Evolutionary conservation across 2,888 invertebrate genomes (phyloP).

Genomic region (Sclerodermus sp.): DNA sequence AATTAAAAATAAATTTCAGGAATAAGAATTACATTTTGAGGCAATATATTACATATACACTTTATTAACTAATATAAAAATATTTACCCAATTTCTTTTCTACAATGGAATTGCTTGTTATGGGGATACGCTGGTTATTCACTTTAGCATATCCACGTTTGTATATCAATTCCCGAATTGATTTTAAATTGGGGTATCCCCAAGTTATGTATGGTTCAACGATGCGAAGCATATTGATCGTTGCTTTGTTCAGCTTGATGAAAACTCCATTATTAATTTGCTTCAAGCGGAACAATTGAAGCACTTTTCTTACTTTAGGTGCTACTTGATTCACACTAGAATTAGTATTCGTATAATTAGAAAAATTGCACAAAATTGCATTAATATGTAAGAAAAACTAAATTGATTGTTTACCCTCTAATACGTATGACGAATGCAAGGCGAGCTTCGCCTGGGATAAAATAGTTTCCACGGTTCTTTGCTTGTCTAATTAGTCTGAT

Average conservation of each 20-base stretch:
- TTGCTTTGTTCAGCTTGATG: slow-evolving; percentile 96
- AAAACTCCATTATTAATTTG: slow-evolving; percentile 99
- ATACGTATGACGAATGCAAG: slow-evolving; percentile 98
- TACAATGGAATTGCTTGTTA: slow-evolving; percentile 91
- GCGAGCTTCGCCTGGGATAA: slow-evolving; percentile 94
- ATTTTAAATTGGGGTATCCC: slow-evolving; percentile 98
- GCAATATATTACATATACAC: background rate
- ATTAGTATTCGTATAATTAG: slow-evolving; percentile 2
- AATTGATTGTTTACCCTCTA: slow-evolving; percentile 70
- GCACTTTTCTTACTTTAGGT: slow-evolving; percentile 88
- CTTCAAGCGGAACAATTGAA: slow-evolving; percentile 93
- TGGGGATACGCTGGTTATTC: slow-evolving; percentile 83
- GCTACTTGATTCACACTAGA: slow-evolving; percentile 81
- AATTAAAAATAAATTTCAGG: background rate
- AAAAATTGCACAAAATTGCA: too few relatives aligned
- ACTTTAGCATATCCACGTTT: slow-evolving; percentile 98
- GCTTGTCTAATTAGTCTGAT: slow-evolving; percentile 87
- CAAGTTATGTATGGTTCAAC: slow-evolving; percentile 98
- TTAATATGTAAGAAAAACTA: too few relatives aligned
- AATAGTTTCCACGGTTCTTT: slow-evolving; percentile 90
- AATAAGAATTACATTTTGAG: too few relatives aligned
- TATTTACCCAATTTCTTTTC: slow-evolving; percentile 80
- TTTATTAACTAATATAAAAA: background rate
- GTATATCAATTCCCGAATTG: slow-evolving; percentile 94
- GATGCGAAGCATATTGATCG: slow-evolving; percentile 97